A percentile compares a stretch with the other conserved stretches of the same genome.
Evolutionary conservation across 2,797 vertebrate genomes (phyloP).

Genomic region (Gadopsis marmoratus): DNA sequence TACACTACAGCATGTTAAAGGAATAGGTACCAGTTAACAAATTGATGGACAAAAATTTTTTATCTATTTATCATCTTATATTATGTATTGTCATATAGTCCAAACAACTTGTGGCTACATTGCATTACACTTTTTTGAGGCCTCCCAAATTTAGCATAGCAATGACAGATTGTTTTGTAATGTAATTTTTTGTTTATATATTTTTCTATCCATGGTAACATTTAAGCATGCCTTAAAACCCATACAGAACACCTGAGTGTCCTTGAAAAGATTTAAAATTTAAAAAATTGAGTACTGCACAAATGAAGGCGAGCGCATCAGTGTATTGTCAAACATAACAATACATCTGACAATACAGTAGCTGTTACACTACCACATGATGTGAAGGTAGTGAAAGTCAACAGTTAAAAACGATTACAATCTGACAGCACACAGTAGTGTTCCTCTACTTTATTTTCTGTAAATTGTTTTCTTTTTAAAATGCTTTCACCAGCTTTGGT

Average conservation of each 20-base stretch:
- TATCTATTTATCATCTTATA: background rate
- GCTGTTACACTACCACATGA: background rate
- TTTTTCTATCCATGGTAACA: background rate
- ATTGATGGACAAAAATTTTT: background rate
- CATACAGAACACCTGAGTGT: background rate
- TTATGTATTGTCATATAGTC: too few relatives aligned
- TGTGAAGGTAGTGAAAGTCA: constrained; percentile 22
- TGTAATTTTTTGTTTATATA: background rate
- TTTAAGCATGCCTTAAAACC: background rate
- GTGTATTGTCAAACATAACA: constrained; percentile 5
- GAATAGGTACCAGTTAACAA: background rate
- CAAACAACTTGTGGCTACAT: background rate
- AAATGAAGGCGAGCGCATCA: background rate
- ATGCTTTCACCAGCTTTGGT: constrained; percentile 43
- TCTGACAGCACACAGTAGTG: constrained; percentile 18
- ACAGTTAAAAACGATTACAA: constrained; percentile 21
- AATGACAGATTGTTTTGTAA: too few relatives aligned
- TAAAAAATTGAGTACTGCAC: background rate
- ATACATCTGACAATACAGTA: constrained; percentile 10
- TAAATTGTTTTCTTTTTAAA: constrained; percentile 48
- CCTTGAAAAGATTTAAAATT: constrained; percentile 18
- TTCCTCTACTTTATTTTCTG: constrained; percentile 35
- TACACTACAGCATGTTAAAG: background rate
- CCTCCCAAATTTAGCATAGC: background rate
- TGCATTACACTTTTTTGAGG: too few relatives aligned